phyloP scores from a whole-genome alignment of 2,888 invertebrate genomes.

The Fissipunctia ypsillon region DNA sequence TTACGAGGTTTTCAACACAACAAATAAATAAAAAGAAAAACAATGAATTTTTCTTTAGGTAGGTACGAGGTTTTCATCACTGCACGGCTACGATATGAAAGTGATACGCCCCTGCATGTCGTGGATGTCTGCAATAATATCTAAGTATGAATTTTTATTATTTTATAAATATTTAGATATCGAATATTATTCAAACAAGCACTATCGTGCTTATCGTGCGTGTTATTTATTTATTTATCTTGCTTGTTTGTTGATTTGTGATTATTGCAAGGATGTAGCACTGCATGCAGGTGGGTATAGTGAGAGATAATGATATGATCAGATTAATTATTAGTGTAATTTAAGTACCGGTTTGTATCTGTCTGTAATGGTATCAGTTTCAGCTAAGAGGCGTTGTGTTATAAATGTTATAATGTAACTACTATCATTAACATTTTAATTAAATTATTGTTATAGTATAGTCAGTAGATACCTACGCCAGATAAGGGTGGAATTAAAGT shows the following conservation, averaged over 20 bases:
- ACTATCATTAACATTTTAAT: constrained; percentile 12
- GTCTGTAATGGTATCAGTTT: constrained; percentile 30
- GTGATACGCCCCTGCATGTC: neutral
- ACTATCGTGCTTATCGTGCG: no score
- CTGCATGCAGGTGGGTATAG: no score
- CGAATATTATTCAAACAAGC: constrained; percentile 9
- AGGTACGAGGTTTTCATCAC: neutral
- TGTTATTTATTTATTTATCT: no score
- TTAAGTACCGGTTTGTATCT: constrained; percentile 20
- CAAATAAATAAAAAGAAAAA: neutral
- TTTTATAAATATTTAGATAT: neutral
- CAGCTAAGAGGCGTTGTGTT: constrained; percentile 6
- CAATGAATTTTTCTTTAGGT: neutral
- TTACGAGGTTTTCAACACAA: neutral
- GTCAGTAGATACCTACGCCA: neutral
- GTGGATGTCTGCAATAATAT: neutral
- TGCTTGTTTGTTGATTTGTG: neutral
- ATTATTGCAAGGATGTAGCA: constrained; percentile 21
- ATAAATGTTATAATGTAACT: no score
- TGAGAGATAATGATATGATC: constrained; percentile 43
- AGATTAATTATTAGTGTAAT: constrained; percentile 1
- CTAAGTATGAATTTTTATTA: neutral
- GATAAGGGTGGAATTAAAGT: no score
- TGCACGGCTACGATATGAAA: neutral
- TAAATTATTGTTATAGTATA: constrained; percentile 12